These are phyloP conservation scores for Leucophora obtusa DNA, from an alignment of 2,888 invertebrate species.

Conservation along the genomic window DNA sequence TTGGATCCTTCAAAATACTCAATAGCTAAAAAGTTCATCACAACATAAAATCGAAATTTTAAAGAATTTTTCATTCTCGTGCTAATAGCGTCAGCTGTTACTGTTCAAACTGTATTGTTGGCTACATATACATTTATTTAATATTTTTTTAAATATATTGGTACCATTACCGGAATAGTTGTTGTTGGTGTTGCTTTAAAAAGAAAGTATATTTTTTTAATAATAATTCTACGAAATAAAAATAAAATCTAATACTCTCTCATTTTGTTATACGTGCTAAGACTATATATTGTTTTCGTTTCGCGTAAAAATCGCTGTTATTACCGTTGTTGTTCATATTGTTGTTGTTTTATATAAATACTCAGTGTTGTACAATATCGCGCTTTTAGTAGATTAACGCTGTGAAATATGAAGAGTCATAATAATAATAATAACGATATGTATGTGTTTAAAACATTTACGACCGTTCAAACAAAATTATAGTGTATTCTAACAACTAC, in stretches of 20 bases:
- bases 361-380: constrained; percentile 31
- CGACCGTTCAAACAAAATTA: constrained; percentile 31
- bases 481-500: constrained; percentile 22
- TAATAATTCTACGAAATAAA: constrained; percentile 26
- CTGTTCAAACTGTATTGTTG: neutral
- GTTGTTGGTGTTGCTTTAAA: constrained; percentile 7
- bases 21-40: too few relatives aligned
- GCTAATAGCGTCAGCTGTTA: neutral
- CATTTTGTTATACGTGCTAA: constrained; percentile 55
- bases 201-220: constrained; percentile 3
- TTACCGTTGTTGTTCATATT: constrained; percentile 4
- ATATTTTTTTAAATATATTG: neutral
- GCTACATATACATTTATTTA: neutral
- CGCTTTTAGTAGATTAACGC: constrained; percentile 46
- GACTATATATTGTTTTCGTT: constrained; percentile 37
- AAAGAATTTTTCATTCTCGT: neutral
- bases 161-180: constrained; percentile 1
- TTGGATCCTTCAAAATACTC: too few relatives aligned
- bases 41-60: too few relatives aligned
- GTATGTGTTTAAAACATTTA: constrained; percentile 25
- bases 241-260: constrained; percentile 54
- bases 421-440: constrained; percentile 33
- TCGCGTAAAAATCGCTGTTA: constrained; percentile 40
- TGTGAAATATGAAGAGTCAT: constrained; percentile 55
- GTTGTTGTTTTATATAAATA: constrained; percentile 15